phyloP scores from a whole-genome alignment of 1,140 invertebrate species.

The Conopomorpha cramerella region DNA sequence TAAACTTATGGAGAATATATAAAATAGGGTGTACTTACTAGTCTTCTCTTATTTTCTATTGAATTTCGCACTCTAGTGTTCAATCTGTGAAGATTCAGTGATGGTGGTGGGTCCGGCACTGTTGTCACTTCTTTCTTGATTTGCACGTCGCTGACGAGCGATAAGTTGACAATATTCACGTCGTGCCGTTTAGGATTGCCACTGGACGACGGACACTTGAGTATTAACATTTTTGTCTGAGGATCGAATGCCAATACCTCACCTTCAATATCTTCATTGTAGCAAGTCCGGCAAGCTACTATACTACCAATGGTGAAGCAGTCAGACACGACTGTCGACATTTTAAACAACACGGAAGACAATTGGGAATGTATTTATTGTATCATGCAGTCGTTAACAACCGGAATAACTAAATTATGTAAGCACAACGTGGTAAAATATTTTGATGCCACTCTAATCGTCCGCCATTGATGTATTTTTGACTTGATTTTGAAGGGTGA shows the following conservation, averaged over 20 bases:
- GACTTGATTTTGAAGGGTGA: background rate
- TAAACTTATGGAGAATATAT: too few relatives aligned
- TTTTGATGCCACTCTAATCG: background rate
- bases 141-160: slow-evolving; percentile 86
- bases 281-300: slow-evolving; percentile 87
- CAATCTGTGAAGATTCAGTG: slow-evolving; percentile 82
- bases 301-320: slow-evolving; percentile 91
- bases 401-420: background rate
- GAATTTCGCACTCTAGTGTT: slow-evolving; percentile 82
- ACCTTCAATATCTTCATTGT: slow-evolving; percentile 86
- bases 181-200: slow-evolving; percentile 73
- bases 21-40: too few relatives aligned
- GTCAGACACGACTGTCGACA: slow-evolving; percentile 73
- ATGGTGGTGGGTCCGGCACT: slow-evolving; percentile 74
- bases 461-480: background rate
- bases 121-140: slow-evolving; percentile 79
- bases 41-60: slow-evolving; percentile 83
- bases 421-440: background rate
- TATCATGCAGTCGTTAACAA: too few relatives aligned
- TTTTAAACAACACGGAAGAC: slow-evolving; percentile 8
- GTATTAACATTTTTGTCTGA: slow-evolving; percentile 86
- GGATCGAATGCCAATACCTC: slow-evolving; percentile 93
- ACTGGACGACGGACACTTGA: slow-evolving; percentile 65
- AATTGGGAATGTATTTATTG: background rate
- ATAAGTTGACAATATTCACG: slow-evolving; percentile 87